Evolutionary conservation across 2,888 invertebrate species (phyloP).

Genomic region (Ophraella communa): DNA sequence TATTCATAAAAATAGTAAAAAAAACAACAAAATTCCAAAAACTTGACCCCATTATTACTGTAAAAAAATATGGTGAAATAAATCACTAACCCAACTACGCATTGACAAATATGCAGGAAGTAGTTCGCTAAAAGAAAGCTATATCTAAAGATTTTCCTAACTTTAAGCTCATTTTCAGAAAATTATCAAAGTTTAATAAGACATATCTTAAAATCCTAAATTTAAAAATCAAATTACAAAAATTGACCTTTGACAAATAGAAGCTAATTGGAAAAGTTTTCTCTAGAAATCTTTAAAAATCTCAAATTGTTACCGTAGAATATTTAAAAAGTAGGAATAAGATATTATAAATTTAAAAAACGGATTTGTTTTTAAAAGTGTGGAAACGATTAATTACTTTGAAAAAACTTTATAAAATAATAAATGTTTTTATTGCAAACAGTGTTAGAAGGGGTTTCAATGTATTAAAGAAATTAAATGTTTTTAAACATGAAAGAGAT

Average conservation of each 20-base stretch:
- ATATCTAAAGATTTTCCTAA: not conserved
- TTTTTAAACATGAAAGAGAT: no score
- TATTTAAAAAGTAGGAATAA: not conserved
- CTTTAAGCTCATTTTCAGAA: not conserved
- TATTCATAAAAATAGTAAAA: no score
- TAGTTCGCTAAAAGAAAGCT: no score
- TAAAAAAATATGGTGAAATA: no score
- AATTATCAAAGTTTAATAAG: not conserved
- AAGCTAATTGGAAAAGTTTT: slow-evolving; percentile 7
- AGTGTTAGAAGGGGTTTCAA: no score
- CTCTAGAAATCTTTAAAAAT: slow-evolving; percentile 3
- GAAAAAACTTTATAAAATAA: not conserved
- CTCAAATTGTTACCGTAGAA: not conserved
- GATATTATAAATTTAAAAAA: not conserved
- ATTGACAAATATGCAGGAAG: no score
- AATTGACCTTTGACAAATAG: not conserved
- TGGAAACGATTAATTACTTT: not conserved
- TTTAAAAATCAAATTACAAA: not conserved
- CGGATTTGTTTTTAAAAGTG: not conserved
- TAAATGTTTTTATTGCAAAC: no score
- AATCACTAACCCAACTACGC: no score
- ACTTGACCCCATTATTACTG: no score
- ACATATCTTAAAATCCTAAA: not conserved
- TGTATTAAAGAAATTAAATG: no score
- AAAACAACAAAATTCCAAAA: no score